Percentiles rank a stretch among this genome's conserved stretches.
Conservation (phyloP, 1,140 invertebrate species). For the Drosophila quadrilineata region DNA sequence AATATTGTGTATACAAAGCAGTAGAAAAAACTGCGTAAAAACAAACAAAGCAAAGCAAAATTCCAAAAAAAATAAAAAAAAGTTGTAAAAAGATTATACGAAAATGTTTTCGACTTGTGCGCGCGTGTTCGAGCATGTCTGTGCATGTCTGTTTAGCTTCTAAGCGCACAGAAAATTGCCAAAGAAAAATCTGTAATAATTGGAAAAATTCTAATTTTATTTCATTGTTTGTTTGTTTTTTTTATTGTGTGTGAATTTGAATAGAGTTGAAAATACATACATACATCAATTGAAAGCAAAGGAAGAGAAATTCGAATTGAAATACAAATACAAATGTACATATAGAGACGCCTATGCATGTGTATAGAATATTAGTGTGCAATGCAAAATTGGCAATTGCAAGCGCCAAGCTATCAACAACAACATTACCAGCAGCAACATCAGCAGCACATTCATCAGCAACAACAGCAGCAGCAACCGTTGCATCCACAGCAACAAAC, state of each 20-base stretch:
- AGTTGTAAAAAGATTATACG: too few species aligned
- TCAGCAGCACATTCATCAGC: constrained; percentile 28
- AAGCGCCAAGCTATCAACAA: constrained; percentile 73
- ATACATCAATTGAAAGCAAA: neutral
- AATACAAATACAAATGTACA: neutral
- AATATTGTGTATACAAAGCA: neutral
- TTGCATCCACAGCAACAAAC: constrained; percentile 36
- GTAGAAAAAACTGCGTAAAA: too few species aligned
- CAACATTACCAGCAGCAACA: constrained; percentile 55
- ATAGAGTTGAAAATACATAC: neutral
- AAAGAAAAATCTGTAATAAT: neutral
- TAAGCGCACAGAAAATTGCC: neutral
- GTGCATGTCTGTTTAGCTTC: neutral
- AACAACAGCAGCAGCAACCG: constrained; percentile 28
- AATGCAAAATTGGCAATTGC: constrained; percentile 78
- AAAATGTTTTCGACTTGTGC: too few species aligned
- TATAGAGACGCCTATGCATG: constrained; percentile 38
- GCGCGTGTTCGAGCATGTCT: neutral
- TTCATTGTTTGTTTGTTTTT: constrained; percentile 2
- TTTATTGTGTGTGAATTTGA: neutral
- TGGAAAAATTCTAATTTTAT: neutral
- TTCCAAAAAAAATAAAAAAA: too few species aligned
- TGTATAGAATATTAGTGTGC: constrained; percentile 57
- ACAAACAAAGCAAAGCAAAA: too few species aligned
- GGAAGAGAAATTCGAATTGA: constrained; percentile 24